Evolutionary conservation across 2,797 vertebrate genomes (phyloP), one percentile per base, ranked within the genome.

Genomic region (Poeciliopsis turneri): DNA sequence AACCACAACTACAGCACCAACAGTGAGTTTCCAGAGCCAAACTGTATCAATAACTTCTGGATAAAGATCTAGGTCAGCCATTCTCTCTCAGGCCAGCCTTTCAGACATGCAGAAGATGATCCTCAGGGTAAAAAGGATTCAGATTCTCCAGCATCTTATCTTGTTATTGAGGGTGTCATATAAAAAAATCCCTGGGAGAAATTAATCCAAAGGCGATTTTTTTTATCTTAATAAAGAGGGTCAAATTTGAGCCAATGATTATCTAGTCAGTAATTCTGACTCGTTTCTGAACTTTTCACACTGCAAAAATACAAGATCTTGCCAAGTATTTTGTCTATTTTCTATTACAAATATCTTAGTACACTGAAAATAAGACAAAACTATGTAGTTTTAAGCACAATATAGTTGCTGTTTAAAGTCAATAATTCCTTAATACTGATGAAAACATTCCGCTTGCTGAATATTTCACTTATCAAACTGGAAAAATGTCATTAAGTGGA

Each of bases 11-110:
- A 93, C 86, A 90, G 89, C 77, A 94, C 94, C 73, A 95, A 95
- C 89, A 92, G 96, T 97, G 91, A 96, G 96, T 94, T 20, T 0
- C 41, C 79, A 76, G 64, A 78, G 74, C 74, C 83, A 87, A 79
- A 76, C 18, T 82, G 77, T 90, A 91, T 90, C 87, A 83, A 33
- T 91, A 85, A 87, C 85, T 87, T 39, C 61, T 46, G 55, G 87
- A 93, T 93, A 90, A 91, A 57, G 74, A 94, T 94, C 89, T 92
- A 89, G 92, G 92, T 91, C 89, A 90, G 84, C 88, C 85, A 87
- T 93, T 93, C 89, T 92, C 79, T 88, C 76, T 20, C 18, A 88
- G 86, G 80, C 28, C 25, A 68, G 78, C 82, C 87, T 91, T 93
- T 92, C 87, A 93, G 88, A 89, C 71, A 83, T 66, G 76, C 74